Conservation (phyloP, 1,140 invertebrate genomes). For the Macrostomum lignano region DNA sequence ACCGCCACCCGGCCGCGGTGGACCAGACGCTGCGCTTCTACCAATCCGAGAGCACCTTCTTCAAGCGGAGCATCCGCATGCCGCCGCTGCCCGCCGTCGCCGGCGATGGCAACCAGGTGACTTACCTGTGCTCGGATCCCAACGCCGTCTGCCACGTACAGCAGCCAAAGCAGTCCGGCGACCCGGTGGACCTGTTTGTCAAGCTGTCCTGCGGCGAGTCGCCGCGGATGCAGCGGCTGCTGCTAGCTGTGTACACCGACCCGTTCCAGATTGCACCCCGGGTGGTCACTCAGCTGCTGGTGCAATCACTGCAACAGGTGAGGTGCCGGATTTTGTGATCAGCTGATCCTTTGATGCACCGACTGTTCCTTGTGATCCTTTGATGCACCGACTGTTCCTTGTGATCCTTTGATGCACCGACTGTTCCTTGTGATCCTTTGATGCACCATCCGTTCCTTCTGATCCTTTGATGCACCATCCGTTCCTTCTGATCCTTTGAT, state of each 20-base stretch:
- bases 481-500: too few relatives aligned
- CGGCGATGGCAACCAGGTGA: conserved; percentile 14
- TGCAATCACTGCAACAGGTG: conserved; percentile 23
- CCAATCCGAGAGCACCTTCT: conserved; percentile 25
- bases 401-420: too few relatives aligned
- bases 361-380: too few relatives aligned
- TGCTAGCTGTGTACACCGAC: conserved; percentile 24
- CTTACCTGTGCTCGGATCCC: conserved; percentile 19
- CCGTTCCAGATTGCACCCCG: conserved; percentile 18
- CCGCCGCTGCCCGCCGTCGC: conserved; percentile 15
- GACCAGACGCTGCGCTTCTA: too few relatives aligned
- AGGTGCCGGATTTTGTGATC: too few relatives aligned
- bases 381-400: too few relatives aligned
- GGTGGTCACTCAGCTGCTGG: conserved; percentile 26
- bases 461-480: too few relatives aligned
- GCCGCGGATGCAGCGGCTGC: conserved; percentile 25
- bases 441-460: too few relatives aligned
- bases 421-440: too few relatives aligned
- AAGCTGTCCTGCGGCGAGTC: conserved; percentile 21
- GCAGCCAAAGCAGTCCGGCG: conserved; percentile 15
- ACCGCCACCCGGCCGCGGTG: too few relatives aligned
- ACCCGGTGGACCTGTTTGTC: conserved; percentile 24
- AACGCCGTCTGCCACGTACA: conserved; percentile 22
- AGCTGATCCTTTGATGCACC: too few relatives aligned
- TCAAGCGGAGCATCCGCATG: conserved; percentile 24